Conservation (phyloP, 2,113 vertebrate genomes). For the Chloroceryle aenea region DNA sequence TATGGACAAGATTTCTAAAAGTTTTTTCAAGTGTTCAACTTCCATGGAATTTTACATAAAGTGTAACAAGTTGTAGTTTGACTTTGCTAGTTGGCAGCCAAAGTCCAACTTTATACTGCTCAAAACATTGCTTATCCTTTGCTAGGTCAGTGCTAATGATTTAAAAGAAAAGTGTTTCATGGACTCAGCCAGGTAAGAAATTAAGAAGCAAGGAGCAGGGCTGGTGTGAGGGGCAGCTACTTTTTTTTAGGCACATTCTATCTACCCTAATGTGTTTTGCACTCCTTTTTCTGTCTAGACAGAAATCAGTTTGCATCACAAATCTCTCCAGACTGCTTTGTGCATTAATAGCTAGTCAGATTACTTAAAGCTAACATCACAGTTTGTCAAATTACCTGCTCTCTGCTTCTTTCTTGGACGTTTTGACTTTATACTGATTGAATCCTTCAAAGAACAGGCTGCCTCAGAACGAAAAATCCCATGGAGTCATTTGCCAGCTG, state of each 20-base stretch:
- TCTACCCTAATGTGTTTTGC: constrained; percentile 76
- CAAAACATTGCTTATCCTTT: not conserved
- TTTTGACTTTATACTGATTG: constrained; percentile 67
- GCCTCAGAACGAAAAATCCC: constrained; percentile 16
- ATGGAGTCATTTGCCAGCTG: constrained; percentile 72
- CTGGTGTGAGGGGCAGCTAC: not conserved
- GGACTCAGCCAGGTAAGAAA: constrained; percentile 29
- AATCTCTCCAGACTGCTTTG: constrained; percentile 75
- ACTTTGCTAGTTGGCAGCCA: not conserved
- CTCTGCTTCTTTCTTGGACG: constrained; percentile 58
- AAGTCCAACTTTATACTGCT: not conserved
- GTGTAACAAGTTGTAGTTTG: not conserved
- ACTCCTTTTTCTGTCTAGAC: constrained; percentile 82
- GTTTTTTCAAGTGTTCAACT: not conserved
- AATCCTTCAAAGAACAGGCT: constrained; percentile 70
- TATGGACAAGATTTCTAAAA: not conserved
- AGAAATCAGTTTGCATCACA: constrained; percentile 75
- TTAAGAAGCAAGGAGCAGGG: not conserved
- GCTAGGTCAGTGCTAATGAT: not conserved
- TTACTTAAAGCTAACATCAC: constrained; percentile 72
- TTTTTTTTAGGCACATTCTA: constrained; percentile 4
- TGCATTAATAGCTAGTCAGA: constrained; percentile 75
- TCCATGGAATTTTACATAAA: constrained; percentile 5
- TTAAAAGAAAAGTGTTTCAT: constrained; percentile 15
- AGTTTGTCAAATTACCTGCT: constrained; percentile 76